phyloP scores from a whole-genome alignment of 2,797 vertebrate species.

The Lepilemur ruficaudatus region DNA sequence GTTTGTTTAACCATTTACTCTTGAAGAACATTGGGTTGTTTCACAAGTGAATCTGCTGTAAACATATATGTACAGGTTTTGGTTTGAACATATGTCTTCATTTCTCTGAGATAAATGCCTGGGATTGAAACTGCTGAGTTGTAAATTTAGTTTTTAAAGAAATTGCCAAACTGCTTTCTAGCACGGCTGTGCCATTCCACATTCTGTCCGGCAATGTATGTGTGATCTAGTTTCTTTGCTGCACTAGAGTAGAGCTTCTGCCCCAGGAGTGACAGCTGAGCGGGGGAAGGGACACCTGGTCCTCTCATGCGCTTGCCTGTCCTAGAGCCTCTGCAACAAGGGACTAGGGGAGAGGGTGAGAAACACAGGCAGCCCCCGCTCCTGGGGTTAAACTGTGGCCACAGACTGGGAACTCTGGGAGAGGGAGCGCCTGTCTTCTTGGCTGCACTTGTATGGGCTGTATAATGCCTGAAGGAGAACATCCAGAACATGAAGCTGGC shows the following conservation, averaged over 20 bases:
- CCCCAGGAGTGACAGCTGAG: background rate
- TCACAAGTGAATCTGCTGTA: conserved; percentile 52
- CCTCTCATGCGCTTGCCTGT: background rate
- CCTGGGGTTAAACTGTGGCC: background rate
- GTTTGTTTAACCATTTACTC: conserved; percentile 44
- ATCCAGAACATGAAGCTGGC: background rate
- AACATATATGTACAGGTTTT: conserved; percentile 29
- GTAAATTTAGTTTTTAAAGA: conserved; percentile 37
- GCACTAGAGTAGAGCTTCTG: background rate
- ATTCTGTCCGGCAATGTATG: background rate
- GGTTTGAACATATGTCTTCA: conserved; percentile 32
- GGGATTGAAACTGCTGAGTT: conserved; percentile 2
- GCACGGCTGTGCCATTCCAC: background rate
- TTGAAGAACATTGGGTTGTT: background rate
- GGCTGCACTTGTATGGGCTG: background rate
- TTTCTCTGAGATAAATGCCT: conserved; percentile 49
- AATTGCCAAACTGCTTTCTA: conserved; percentile 32
- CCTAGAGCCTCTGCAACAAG: background rate
- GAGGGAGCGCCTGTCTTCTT: background rate
- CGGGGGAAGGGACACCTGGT: background rate
- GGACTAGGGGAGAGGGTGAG: background rate
- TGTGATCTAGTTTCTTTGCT: background rate
- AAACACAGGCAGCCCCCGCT: background rate
- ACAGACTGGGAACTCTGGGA: background rate
- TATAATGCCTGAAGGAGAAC: background rate